Evolutionary conservation across 2,797 vertebrate genomes (phyloP).

Genomic region (Chromis chromis): DNA sequence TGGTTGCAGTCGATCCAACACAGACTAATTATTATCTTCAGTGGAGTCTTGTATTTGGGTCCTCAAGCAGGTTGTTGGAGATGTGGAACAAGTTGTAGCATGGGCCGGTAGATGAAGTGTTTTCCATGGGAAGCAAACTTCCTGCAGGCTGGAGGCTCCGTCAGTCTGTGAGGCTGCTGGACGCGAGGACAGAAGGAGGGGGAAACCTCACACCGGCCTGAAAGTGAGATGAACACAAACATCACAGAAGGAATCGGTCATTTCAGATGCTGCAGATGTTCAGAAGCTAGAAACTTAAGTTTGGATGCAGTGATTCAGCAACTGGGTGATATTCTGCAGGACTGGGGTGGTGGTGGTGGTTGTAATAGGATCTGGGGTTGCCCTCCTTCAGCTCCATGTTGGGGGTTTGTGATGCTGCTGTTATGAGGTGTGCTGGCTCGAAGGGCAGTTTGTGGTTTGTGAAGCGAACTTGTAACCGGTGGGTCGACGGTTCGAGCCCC

Average conservation of each 20-base stretch:
- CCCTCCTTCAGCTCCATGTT: neutral
- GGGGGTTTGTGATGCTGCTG: neutral
- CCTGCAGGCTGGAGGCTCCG: slow-evolving; percentile 21
- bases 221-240: slow-evolving; percentile 44
- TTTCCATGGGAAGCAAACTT: slow-evolving; percentile 13
- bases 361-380: neutral
- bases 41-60: slow-evolving; percentile 1
- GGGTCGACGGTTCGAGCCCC: too few species aligned
- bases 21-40: slow-evolving; percentile 22
- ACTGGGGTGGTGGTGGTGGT: neutral
- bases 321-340: neutral
- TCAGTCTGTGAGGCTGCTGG: slow-evolving; percentile 33
- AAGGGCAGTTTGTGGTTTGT: too few species aligned
- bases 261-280: neutral
- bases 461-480: too few species aligned
- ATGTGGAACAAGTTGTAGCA: neutral
- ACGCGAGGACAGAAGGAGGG: slow-evolving; percentile 18
- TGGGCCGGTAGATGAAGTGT: neutral
- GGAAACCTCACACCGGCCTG: slow-evolving; percentile 64
- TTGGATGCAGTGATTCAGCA: neutral
- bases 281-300: neutral
- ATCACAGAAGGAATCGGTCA: neutral
- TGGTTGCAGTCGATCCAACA: slow-evolving; percentile 57
- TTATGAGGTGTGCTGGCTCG: too few species aligned
- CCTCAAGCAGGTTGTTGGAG: slow-evolving; percentile 13